Evolutionary conservation across 2,797 vertebrate genomes (phyloP), one percentile per base, ranked within the genome.

Genomic region (Antrozous pallidus): DNA sequence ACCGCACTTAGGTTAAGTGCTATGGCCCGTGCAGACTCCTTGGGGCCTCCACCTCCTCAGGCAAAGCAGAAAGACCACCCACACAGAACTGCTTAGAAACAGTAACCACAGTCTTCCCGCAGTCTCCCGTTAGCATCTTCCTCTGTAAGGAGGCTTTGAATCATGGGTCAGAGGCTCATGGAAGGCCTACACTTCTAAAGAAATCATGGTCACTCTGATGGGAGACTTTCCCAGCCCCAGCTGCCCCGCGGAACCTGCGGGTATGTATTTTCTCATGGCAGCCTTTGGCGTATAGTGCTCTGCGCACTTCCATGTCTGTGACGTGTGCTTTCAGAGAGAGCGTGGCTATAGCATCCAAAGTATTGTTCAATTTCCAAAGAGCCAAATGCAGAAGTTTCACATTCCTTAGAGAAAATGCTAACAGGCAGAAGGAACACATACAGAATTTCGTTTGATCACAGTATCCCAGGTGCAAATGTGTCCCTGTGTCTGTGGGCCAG

Each of bases 341-440:
- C 26, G 61, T 65, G 28, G n/a, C 65, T 90, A 49, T 24, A 77
- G n/a, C 42, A 75, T 47, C 45, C 69, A 85, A 63, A 69, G 88
- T 40, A 94, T 84, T 24, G n/a, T 71, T 94, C 49, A 51, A 51
- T 24, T 74, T 45, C 40, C 8, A n/a, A 40, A 82, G 93, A 92
- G 20, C 49, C n/a, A 82, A 82, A 67, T 82, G 79, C 47, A 92
- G 71, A 93, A 80, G 95, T 78, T 70, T 71, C n/a, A 51, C 31
- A 77, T 86, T 86, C 75, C 28, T 86, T 77, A 80, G 74, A 88
- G 74, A 75, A 94, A 95, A 88, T 47, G 11, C 11, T 73, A 92
- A 77, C 38, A 93, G 47, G 78, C n/a, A 88, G 82, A 95, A 88
- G 40, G 70, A 96, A 83, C 51, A 65, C 12, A 95, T 91, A 80